Evolutionary conservation across 1,140 invertebrate genomes (phyloP), one percentile per base, ranked within the genome.

Genomic region (Drosophila dunni): DNA sequence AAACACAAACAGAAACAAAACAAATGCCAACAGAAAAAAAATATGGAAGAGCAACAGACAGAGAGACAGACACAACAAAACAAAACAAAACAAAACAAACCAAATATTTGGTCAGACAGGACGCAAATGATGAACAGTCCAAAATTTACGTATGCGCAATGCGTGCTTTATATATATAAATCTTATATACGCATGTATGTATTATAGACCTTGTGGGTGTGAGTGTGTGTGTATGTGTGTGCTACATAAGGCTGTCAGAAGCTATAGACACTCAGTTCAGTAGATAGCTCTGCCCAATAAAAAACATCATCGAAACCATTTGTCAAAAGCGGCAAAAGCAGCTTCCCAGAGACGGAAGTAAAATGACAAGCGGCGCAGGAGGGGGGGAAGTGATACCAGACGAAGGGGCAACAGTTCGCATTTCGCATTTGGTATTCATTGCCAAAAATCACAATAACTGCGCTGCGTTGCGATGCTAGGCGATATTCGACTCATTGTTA

Each of bases 281-380:
- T 75, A 86, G 83, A 88, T 88, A 88, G 83, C 83, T 83, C 76
- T 64, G 77, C 63, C 79, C 84, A 83, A 88, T 89, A 88, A 88
- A 88, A 88, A 88, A 89, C 83, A 88, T 88, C 83, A 88, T 88
- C 84, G 83, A 83, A 83, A 64, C 84, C 83, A 88, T 88, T 88
- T 88, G 83, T 88, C 83, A 88, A 88, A 83, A 89, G 84, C 84
- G 50, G 15, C 53, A 56, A 7, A 17, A 85, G 75, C 81, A 79
- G 61, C 64, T 51, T 51, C 51, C 29, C 51, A n/a, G 7, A 51
- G 66, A 42, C 71, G 44, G 45, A 58, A 34, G 64, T n/a, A 50
- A 38, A 24, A 33, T 5, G 10, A 13, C 3, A 42, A 6, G 57
- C 17, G 24, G 38, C 36, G 51, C 54, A 60, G 20, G 61, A 45